phyloP scores from a whole-genome alignment of 2,888 invertebrate species.

The Hypena proboscidalis region DNA sequence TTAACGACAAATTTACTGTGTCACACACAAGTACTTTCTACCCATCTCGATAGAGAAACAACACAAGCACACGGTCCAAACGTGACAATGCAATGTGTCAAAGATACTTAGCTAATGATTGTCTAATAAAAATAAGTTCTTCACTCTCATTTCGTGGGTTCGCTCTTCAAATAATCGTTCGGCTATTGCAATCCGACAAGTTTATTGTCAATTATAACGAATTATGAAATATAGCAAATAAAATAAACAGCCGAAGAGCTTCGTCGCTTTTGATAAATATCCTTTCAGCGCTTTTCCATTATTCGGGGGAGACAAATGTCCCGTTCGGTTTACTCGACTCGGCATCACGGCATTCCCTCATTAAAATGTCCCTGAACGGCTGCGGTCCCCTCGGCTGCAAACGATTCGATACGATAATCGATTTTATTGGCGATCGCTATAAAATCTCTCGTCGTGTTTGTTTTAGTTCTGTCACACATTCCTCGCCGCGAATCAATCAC shows the following conservation, averaged over 20 bases:
- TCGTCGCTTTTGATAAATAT: constrained; percentile 72
- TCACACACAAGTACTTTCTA: constrained; percentile 54
- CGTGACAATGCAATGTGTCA: constrained; percentile 42
- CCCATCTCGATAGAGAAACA: constrained; percentile 47
- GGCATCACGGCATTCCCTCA: constrained; percentile 75
- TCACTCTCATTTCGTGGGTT: too few species aligned
- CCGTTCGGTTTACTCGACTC: constrained; percentile 53
- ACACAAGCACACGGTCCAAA: too few species aligned
- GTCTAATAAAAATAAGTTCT: constrained; percentile 27
- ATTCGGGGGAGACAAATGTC: constrained; percentile 74
- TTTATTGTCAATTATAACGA: constrained; percentile 41
- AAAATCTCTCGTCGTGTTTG: constrained; percentile 64
- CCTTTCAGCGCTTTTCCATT: constrained; percentile 73
- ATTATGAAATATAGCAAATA: constrained; percentile 59
- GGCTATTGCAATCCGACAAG: constrained; percentile 24
- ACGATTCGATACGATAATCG: constrained; percentile 69
- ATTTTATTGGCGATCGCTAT: constrained; percentile 74
- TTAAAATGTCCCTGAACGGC: constrained; percentile 70
- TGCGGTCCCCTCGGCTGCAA: constrained; percentile 53
- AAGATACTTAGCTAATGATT: too few species aligned
- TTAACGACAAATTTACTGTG: constrained; percentile 69
- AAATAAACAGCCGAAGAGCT: constrained; percentile 55
- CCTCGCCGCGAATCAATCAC: constrained; percentile 66
- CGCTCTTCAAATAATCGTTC: constrained; percentile 25
- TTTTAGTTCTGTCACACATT: constrained; percentile 63